Percentiles rank a stretch among this genome's conserved stretches.
phyloP scores from a whole-genome alignment of 2,888 invertebrate species.

The Drosophila tanythrix region DNA sequence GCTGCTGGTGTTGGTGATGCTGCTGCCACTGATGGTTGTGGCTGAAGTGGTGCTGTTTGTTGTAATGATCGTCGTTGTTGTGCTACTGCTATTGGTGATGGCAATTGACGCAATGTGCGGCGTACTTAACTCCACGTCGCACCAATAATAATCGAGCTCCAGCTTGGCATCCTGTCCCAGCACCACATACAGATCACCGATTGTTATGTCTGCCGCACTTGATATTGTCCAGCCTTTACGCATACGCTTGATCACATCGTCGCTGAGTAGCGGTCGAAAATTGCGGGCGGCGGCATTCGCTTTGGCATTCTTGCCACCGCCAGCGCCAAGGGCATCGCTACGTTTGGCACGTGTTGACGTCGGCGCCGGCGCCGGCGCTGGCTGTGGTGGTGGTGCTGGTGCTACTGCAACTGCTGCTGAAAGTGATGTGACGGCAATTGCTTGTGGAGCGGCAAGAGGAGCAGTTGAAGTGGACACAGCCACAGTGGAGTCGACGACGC shows the following conservation, averaged over 20 bases:
- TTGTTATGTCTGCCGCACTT: conserved; percentile 91
- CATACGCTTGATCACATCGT: conserved; percentile 83
- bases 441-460: neutral
- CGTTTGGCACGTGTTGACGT: conserved; percentile 16
- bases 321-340: neutral
- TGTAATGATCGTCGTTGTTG: conserved; percentile 27
- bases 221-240: conserved; percentile 91
- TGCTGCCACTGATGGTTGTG: conserved; percentile 25
- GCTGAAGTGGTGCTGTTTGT: neutral
- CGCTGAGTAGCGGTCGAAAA: conserved; percentile 83
- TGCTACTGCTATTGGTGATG: conserved; percentile 36
- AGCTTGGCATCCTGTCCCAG: conserved; percentile 90
- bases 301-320: conserved; percentile 41
- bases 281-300: conserved; percentile 64
- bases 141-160: conserved; percentile 93
- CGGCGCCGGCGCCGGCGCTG: conserved; percentile 14
- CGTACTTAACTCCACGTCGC: conserved; percentile 85
- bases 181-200: conserved; percentile 96
- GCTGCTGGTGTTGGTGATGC: conserved; percentile 34
- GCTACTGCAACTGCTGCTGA: conserved; percentile 4
- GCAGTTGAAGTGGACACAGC: neutral
- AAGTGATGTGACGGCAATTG: neutral
- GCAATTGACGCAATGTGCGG: conserved; percentile 22
- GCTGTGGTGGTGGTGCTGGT: conserved; percentile 3
- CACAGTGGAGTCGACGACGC: conserved; percentile 4